phyloP scores from a whole-genome alignment of 2,113 vertebrate genomes.

The Hydrolagus affinis region DNA sequence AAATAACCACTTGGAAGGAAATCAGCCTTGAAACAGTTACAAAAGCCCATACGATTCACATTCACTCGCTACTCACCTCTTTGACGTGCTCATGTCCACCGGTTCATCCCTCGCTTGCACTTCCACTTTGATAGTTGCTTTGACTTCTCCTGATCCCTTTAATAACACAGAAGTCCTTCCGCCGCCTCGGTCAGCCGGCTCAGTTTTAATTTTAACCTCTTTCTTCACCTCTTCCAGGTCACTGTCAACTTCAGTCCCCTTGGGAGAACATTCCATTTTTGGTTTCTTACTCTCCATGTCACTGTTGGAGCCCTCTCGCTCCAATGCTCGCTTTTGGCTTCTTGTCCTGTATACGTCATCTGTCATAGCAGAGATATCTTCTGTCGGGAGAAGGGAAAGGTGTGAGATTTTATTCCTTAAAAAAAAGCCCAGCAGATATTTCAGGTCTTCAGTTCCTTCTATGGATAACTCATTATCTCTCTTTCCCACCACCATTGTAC shows the following conservation, averaged over 20 bases:
- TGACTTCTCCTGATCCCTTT: slow-evolving; percentile 61
- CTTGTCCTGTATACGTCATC: slow-evolving; percentile 88
- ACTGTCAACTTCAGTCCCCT: slow-evolving; percentile 40
- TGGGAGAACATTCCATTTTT: slow-evolving; percentile 69
- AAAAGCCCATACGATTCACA: not conserved
- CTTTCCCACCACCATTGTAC: too few relatives aligned
- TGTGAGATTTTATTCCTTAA: too few relatives aligned
- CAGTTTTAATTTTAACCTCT: slow-evolving; percentile 52
- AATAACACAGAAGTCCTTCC: slow-evolving; percentile 55
- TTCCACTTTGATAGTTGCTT: slow-evolving; percentile 73
- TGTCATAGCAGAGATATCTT: slow-evolving; percentile 64
- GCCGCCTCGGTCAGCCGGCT: slow-evolving; percentile 43
- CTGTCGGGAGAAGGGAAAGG: not conserved
- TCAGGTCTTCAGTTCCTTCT: too few relatives aligned
- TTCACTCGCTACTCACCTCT: slow-evolving; percentile 62
- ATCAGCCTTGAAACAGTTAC: not conserved
- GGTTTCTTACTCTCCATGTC: slow-evolving; percentile 75
- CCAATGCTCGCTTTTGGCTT: slow-evolving; percentile 88
- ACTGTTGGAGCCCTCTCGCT: slow-evolving; percentile 58
- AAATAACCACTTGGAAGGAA: accelerated
- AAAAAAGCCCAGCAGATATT: too few relatives aligned
- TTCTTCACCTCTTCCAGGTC: slow-evolving; percentile 43
- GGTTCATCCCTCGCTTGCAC: slow-evolving; percentile 75
- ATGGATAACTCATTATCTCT: too few relatives aligned
- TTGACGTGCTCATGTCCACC: slow-evolving; percentile 90